Evolutionary conservation across 2,797 vertebrate genomes (phyloP).

Genomic region (Agapornis canus): DNA sequence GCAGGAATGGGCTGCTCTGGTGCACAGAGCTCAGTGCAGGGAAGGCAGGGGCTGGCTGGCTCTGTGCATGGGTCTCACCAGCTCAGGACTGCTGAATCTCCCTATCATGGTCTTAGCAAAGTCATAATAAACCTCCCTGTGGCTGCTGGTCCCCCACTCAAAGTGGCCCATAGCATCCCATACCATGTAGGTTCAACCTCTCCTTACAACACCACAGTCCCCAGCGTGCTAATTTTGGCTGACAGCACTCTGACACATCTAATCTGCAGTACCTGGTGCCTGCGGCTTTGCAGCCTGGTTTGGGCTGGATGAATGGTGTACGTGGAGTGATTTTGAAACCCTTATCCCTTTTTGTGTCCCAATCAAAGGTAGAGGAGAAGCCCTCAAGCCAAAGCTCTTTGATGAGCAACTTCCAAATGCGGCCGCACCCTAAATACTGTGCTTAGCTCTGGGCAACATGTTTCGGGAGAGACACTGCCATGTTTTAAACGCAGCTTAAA

Average conservation of each 20-base stretch:
- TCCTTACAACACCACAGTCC: fast-evolving
- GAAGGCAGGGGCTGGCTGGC: not conserved
- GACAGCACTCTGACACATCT: not conserved
- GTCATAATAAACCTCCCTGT: fast-evolving
- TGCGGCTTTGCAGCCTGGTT: not conserved
- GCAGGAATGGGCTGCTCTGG: not conserved
- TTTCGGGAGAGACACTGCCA: not conserved
- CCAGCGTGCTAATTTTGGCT: not conserved
- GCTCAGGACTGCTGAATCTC: not conserved
- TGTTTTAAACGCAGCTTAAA: not conserved
- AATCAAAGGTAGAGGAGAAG: conserved; percentile 14
- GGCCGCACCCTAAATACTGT: not conserved
- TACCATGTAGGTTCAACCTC: not conserved
- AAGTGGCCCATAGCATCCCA: not conserved
- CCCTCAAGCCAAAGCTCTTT: conserved; percentile 18
- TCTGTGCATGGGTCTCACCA: not conserved
- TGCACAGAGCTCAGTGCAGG: not conserved
- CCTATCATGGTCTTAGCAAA: not conserved
- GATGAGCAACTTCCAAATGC: not conserved
- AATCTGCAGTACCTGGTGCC: not conserved
- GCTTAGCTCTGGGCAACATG: not conserved
- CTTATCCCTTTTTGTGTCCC: not conserved
- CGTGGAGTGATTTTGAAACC: not conserved
- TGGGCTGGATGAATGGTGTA: not conserved
- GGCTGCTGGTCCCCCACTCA: not conserved